A percentile compares a stretch with the other conserved stretches of the same genome.
Evolutionary conservation across 1,140 invertebrate species (phyloP).

Genomic region (Drosophila murphyi): DNA sequence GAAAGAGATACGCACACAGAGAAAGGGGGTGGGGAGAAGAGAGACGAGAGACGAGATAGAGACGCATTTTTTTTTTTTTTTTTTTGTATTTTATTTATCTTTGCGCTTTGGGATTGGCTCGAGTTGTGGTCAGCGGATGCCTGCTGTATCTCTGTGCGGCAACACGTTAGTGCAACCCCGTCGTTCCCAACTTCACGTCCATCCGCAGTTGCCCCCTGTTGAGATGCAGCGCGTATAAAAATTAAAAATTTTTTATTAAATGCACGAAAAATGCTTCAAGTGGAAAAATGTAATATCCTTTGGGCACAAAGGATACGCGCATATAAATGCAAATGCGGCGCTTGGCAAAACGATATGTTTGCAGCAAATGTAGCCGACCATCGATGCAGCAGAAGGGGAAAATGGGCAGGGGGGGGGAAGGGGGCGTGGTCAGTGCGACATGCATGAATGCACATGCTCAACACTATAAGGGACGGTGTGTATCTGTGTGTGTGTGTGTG

Average conservation of each 20-base stretch:
- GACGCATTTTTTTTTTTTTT: background rate
- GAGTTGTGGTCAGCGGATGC: slow-evolving; percentile 8
- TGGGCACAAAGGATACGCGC: slow-evolving; percentile 81
- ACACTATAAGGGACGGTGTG: background rate
- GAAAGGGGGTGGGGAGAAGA: background rate
- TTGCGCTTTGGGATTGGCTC: slow-evolving; percentile 45
- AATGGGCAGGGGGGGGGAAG: too few species aligned
- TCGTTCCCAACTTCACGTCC: background rate
- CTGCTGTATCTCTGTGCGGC: background rate
- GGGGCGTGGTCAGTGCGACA: background rate
- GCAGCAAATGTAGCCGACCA: slow-evolving; percentile 17
- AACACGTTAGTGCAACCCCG: slow-evolving; percentile 1
- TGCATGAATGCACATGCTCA: slow-evolving; percentile 46
- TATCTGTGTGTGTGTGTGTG: background rate
- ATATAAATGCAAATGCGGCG: slow-evolving; percentile 80
- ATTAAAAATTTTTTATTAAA: slow-evolving; percentile 83
- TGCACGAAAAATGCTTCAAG: slow-evolving; percentile 81
- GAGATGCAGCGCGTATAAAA: slow-evolving; percentile 63
- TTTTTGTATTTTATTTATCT: slow-evolving; percentile 27
- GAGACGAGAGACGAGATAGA: background rate
- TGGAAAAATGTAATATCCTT: slow-evolving; percentile 83
- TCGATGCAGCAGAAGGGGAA: background rate
- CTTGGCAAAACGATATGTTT: slow-evolving; percentile 44
- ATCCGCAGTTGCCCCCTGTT: slow-evolving; percentile 7
- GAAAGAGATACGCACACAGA: background rate